These are phyloP conservation scores for Erithacus rubecula DNA, from an alignment of 2,797 vertebrate species.

Conservation along the genomic window DNA sequence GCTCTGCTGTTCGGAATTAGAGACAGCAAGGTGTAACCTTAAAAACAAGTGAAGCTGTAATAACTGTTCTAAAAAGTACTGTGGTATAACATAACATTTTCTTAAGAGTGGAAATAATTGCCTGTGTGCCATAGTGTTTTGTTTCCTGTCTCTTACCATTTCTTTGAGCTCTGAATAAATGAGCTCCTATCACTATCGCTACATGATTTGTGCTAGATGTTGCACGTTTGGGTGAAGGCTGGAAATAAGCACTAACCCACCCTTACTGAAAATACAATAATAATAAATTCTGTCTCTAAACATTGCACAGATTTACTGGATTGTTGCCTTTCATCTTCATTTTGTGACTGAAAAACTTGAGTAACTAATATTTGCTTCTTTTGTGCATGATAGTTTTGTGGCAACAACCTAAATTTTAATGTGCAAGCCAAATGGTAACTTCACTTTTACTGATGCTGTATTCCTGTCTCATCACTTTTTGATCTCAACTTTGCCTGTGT, in stretches of 20 bases:
- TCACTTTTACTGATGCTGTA: neutral
- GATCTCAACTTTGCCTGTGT: neutral
- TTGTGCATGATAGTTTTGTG: neutral
- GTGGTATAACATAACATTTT: neutral
- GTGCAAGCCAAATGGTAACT: neutral
- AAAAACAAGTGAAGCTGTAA: neutral
- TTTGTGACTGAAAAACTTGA: neutral
- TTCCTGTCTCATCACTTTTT: neutral
- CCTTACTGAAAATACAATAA: neutral
- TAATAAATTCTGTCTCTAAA: neutral
- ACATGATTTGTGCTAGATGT: neutral
- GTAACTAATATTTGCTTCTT: neutral
- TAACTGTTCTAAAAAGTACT: neutral
- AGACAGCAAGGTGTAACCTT: neutral
- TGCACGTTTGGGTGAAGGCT: neutral
- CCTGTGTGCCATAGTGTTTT: neutral
- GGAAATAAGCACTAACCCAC: neutral
- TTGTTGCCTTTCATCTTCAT: neutral
- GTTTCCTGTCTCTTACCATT: neutral
- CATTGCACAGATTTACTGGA: neutral
- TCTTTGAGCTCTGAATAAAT: neutral
- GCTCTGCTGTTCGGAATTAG: slow-evolving; percentile 2
- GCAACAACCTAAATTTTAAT: neutral
- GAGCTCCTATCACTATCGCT: fast-evolving
- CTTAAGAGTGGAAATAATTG: neutral